Conservation (phyloP, 1,140 invertebrate species). For the Harpegnathos saltator region DNA sequence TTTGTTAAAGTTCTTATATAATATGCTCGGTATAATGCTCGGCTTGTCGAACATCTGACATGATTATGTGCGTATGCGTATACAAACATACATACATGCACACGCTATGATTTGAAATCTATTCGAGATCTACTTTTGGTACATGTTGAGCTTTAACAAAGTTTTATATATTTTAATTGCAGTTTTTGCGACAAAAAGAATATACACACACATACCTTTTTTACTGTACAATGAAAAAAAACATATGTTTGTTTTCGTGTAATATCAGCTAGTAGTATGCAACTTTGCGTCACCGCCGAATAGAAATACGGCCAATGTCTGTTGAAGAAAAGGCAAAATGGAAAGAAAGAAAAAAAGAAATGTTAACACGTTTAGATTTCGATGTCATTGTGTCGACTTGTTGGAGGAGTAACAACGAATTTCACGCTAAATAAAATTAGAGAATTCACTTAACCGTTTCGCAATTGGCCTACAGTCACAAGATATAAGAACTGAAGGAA, state of each 20-base stretch:
- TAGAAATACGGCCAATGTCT: constrained; percentile 54
- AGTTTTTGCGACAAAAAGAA: constrained; percentile 25
- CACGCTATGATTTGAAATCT: constrained; percentile 16
- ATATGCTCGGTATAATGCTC: not conserved
- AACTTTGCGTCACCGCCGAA: not conserved
- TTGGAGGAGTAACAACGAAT: constrained; percentile 73
- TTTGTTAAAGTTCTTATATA: constrained; percentile 41
- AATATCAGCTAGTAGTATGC: constrained; percentile 5
- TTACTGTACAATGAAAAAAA: not conserved
- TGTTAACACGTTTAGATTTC: constrained; percentile 34
- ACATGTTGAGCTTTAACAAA: constrained; percentile 49
- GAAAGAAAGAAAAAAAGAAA: constrained; percentile 50
- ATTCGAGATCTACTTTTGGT: constrained; percentile 9
- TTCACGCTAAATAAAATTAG: constrained; percentile 62
- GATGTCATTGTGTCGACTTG: constrained; percentile 1
- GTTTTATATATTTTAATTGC: constrained; percentile 22
- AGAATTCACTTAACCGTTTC: constrained; percentile 54
- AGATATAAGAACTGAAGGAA: constrained; percentile 21
- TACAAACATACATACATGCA: not conserved
- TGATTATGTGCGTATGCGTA: not conserved
- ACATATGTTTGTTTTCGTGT: not conserved
- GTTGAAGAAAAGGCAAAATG: too few relatives aligned
- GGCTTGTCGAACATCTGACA: constrained; percentile 20
- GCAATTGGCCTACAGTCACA: constrained; percentile 69
- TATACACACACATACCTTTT: not conserved